These are phyloP conservation scores for Ptychobarbus kaznakovi DNA, from an alignment of 2,797 vertebrate genomes.

Conservation along the genomic window DNA sequence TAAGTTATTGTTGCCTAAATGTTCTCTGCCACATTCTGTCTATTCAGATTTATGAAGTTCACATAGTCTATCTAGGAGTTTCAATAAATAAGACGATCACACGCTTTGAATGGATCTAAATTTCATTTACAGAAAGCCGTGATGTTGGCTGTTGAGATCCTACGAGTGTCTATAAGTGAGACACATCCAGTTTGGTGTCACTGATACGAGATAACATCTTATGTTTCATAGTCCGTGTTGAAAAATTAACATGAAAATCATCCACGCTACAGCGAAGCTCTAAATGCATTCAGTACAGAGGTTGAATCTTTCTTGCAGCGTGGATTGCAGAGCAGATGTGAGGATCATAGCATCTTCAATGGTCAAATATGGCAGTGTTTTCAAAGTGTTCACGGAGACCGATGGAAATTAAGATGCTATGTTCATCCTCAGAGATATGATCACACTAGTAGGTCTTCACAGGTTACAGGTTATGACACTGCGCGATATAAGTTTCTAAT, in stretches of 20 bases:
- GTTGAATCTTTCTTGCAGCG: neutral
- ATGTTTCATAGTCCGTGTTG: conserved; percentile 59
- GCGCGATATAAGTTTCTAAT: neutral
- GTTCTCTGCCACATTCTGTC: conserved; percentile 55
- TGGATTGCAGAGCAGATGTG: neutral
- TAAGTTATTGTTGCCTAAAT: conserved; percentile 39
- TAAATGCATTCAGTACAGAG: conserved; percentile 4
- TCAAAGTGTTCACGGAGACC: conserved; percentile 19
- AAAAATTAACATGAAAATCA: conserved; percentile 66
- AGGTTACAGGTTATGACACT: conserved; percentile 34
- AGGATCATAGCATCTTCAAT: neutral
- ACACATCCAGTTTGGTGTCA: conserved; percentile 13
- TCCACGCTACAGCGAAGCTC: conserved; percentile 28
- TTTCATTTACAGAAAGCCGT: conserved; percentile 73
- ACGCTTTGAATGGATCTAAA: conserved; percentile 70
- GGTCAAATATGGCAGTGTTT: conserved; percentile 46
- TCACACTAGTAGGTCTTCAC: conserved; percentile 29
- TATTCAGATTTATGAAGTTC: conserved; percentile 64
- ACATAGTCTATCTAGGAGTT: conserved; percentile 72
- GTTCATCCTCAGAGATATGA: conserved; percentile 17
- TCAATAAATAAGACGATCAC: conserved; percentile 77
- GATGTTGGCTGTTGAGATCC: conserved; percentile 67
- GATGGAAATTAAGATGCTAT: neutral
- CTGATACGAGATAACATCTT: conserved; percentile 24
- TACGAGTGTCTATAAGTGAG: conserved; percentile 52